These are phyloP conservation scores for Lysandra bellargus DNA, from an alignment of 2,888 invertebrate genomes.

Conservation along the genomic window DNA sequence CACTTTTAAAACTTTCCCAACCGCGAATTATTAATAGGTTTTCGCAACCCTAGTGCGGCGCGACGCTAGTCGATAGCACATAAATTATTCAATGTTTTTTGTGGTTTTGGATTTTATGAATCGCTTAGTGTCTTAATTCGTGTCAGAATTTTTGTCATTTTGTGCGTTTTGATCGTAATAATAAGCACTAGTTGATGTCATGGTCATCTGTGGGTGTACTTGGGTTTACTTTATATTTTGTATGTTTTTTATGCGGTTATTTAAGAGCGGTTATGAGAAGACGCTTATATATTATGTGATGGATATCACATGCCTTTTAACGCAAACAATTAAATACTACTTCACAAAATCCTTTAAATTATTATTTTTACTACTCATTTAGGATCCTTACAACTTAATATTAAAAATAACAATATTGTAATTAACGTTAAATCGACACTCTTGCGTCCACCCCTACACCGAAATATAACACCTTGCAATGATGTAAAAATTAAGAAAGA, in stretches of 20 bases:
- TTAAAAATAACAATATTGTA: no score
- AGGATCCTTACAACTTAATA: no score
- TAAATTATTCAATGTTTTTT: constrained; percentile 36
- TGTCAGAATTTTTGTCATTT: background rate
- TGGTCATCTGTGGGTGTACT: background rate
- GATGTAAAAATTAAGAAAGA: constrained; percentile 78
- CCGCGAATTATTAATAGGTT: constrained; percentile 78
- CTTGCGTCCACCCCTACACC: constrained; percentile 43
- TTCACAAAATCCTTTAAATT: background rate
- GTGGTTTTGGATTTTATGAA: constrained; percentile 5
- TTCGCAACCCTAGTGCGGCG: constrained; percentile 53
- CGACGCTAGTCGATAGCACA: constrained; percentile 35
- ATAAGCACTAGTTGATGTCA: background rate
- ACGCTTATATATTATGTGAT: no score
- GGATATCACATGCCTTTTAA: no score
- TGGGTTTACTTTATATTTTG: background rate
- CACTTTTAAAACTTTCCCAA: constrained; percentile 75
- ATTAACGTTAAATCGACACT: background rate
- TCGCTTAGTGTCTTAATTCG: background rate
- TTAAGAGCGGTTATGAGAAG: background rate
- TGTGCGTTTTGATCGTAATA: background rate
- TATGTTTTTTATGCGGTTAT: background rate
- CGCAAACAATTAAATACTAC: background rate
- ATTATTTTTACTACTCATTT: no score
- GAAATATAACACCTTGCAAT: constrained; percentile 68